Base-by-base conservation (phyloP, 1,140 invertebrate genomes). In the Antheraea pernyi region DNA sequence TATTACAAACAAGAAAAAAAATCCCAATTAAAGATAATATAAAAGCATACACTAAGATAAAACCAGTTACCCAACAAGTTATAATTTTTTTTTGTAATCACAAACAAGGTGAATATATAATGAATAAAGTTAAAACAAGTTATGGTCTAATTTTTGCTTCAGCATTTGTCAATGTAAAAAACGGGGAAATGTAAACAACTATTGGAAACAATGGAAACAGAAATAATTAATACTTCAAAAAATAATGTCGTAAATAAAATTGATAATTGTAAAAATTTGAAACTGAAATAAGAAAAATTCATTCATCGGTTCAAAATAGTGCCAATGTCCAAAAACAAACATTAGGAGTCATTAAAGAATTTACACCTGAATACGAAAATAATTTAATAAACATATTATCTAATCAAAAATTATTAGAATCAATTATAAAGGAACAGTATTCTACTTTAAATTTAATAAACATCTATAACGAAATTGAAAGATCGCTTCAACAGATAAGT, bases 401-500 rank as follows among this genome's bases (percentile, higher is more conserved):
- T 18, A 64, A 71, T 19, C 60, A 70, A 48, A 60, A 18, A 69
- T 18, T 58, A 73, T 68, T 68, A 48, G 53, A 64, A 48, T 71
- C 37, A n/a, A 46, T 46, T n/a, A 71, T 61, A 72, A 70, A 59
- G 7, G 58, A 53, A 69, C 61, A 60, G 37, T 46, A 68, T 39
- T 16, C 19, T 10, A 48, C n/a, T 19, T 19, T 66, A 69, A 46
- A 39, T 16, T 42, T 42, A 7, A 37, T 37, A 53, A 63, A 58
- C 36, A 67, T 75, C 11, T 71, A 65, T 19, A 73, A 73, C 58
- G 42, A 75, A 68, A 73, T 78, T 48, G 67, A 59, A 36, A 71
- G 30, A 19, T 73, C 67, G n/a, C 64, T 77, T 75, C n/a, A n/a
- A n/a, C n/a, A n/a, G n/a, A n/a, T 71, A 19, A 62, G 73, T 30